These are phyloP conservation scores for Drepana falcataria DNA, from an alignment of 2,888 invertebrate species.

Conservation along the genomic window DNA sequence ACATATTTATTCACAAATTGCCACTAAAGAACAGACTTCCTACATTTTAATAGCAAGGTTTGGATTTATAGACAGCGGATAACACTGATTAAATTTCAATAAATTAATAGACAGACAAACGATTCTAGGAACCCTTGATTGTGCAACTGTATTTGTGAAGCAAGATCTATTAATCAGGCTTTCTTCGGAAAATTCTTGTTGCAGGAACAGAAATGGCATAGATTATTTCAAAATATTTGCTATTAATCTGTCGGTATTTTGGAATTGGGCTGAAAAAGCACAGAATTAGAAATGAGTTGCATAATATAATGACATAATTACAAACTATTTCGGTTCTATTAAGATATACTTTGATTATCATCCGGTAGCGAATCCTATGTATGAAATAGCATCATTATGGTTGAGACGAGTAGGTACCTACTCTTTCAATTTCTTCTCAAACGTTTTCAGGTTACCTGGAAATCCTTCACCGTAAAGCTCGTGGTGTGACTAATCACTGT, in stretches of 20 bases:
- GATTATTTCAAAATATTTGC: background rate
- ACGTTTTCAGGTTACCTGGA: no score
- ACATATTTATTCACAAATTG: background rate
- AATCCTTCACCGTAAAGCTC: no score
- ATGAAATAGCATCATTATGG: no score
- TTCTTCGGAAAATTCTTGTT: background rate
- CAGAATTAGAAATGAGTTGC: no score
- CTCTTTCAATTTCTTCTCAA: no score
- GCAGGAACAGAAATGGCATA: background rate
- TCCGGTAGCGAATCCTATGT: no score
- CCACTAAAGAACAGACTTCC: background rate
- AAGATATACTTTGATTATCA: no score
- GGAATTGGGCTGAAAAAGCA: no score
- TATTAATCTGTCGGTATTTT: background rate
- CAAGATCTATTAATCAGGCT: conserved; percentile 1
- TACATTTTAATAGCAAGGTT: background rate
- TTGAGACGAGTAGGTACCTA: no score
- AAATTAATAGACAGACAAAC: conserved; percentile 2
- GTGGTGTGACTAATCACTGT: no score
- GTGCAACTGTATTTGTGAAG: conserved; percentile 1
- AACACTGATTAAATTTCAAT: conserved; percentile 3
- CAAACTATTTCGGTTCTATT: no score
- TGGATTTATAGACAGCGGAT: conserved; percentile 1
- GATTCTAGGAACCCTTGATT: conserved; percentile 1
- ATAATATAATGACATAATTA: no score